Evolutionary conservation across 2,888 invertebrate species (phyloP), one percentile per base, ranked within the genome.

Genomic region (Eustalomyia histrio): DNA sequence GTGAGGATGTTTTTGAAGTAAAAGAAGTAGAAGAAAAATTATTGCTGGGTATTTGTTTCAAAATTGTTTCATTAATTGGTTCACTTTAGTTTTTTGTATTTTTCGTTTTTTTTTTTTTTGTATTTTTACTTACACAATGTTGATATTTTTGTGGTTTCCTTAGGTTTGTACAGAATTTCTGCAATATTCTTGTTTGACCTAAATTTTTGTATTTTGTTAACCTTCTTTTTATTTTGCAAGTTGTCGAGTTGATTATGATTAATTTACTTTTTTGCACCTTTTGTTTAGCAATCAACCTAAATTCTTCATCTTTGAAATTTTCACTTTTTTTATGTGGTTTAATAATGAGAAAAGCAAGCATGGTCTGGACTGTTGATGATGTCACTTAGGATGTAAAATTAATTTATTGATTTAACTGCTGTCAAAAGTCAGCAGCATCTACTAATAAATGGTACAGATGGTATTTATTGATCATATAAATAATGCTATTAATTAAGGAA

Each of bases 221-320:
- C n/a, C 47, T 57, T 69, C 55, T 17, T 50, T 68, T 8, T 35
- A 5, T 64, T 16, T 67, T 67, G 33, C 18, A 18, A 2, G 8
- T 67, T 58, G 61, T 73, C 43, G 35, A 68, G n/a, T 65, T 81
- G 65, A 81, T 81, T 74, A 74, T 81, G 81, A 81, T 78, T 71
- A 81, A 81, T 81, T 81, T 67, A 67, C 24, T 68, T 67, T 43
- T 67, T 72, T 67, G 55, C 61, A 72, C 65, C 61, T 78, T 65
- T 72, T 60, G 65, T 72, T 60, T 57, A 52, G 29, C 52, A 53
- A 60, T 72, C 71, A 47, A 58, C 39, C 58, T 39, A 58, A 64
- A 52, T 71, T 14, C 6, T 71, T 14, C 6, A 57, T 57, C 29
- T 35, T 16, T 17, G 12, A 7, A 18, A 52, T 53, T 63, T 72